Evolutionary conservation across 2,113 vertebrate genomes (phyloP).

Genomic region (Meriones unguiculatus): DNA sequence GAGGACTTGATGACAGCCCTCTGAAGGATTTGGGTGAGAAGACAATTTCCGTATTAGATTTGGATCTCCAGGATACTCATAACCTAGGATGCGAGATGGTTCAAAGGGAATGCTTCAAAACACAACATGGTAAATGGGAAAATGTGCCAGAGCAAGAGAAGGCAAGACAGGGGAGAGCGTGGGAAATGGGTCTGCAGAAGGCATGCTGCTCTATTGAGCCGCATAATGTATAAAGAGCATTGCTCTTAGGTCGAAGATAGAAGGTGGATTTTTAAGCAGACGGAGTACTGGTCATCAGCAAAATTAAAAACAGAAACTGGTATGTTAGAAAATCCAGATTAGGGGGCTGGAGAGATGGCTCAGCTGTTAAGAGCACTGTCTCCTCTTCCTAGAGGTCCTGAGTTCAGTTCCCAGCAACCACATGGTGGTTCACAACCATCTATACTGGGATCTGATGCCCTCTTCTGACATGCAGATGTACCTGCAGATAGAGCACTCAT

Average conservation of each 20-base stretch:
- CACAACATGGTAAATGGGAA: not conserved
- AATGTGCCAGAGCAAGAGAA: not conserved
- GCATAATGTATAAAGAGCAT: too few relatives aligned
- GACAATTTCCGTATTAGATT: not conserved
- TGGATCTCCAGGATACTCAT: not conserved
- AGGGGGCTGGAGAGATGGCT: too few relatives aligned
- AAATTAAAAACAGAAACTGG: not conserved
- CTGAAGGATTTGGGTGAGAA: not conserved
- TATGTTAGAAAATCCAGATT: not conserved
- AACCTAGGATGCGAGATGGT: not conserved
- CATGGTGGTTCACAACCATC: too few relatives aligned
- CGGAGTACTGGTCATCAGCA: not conserved
- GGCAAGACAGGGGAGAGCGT: not conserved
- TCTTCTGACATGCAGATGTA: too few relatives aligned
- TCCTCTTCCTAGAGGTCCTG: too few relatives aligned
- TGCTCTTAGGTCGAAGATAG: not conserved
- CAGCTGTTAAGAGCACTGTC: too few relatives aligned
- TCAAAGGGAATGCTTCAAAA: not conserved
- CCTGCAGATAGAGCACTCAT: too few relatives aligned
- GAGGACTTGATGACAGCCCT: not conserved
- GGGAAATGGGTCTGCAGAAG: not conserved
- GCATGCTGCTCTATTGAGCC: not conserved
- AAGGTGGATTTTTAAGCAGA: not conserved
- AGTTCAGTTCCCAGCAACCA: too few relatives aligned
- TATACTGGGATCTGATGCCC: too few relatives aligned